phyloP scores from a whole-genome alignment of 2,888 invertebrate species.

The Epicampocera succincta region DNA sequence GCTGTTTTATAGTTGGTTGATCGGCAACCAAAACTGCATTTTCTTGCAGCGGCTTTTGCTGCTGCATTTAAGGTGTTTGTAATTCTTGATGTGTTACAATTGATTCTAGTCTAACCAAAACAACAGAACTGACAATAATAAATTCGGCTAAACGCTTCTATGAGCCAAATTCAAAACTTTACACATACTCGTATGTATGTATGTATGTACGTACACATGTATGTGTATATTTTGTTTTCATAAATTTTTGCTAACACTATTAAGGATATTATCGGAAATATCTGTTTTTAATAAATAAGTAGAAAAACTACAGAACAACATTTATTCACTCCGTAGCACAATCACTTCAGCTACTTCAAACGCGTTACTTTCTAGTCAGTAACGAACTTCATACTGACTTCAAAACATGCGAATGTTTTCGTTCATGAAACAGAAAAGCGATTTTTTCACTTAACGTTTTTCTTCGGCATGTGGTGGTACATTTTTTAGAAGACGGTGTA shows the following conservation, averaged over 20 bases:
- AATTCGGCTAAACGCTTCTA: background rate
- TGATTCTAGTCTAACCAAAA: slow-evolving; percentile 61
- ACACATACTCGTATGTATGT: too few relatives aligned
- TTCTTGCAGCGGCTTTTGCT: slow-evolving; percentile 63
- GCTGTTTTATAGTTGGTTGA: slow-evolving; percentile 55
- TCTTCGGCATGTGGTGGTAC: slow-evolving; percentile 31
- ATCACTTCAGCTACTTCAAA: background rate
- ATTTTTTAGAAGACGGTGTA: slow-evolving; percentile 26
- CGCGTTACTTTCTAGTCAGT: slow-evolving; percentile 62
- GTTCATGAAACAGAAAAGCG: slow-evolving; percentile 35
- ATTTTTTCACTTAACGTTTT: slow-evolving; percentile 16
- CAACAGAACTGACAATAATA: slow-evolving; percentile 6
- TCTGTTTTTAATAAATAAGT: too few relatives aligned
- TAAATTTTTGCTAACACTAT: too few relatives aligned
- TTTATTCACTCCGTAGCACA: slow-evolving; percentile 15
- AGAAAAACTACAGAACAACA: too few relatives aligned
- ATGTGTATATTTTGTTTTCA: background rate
- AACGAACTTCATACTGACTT: slow-evolving; percentile 61
- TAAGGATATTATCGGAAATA: too few relatives aligned
- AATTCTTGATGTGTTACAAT: slow-evolving; percentile 55
- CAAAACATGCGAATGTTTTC: slow-evolving; percentile 1
- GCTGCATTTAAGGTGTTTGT: slow-evolving; percentile 57
- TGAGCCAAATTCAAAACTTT: background rate
- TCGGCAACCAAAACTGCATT: slow-evolving; percentile 70
- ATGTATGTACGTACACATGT: too few relatives aligned